phyloP scores from a whole-genome alignment of 35 echinoderm and acorn worm genomes.

The Lytechinus pictus region DNA sequence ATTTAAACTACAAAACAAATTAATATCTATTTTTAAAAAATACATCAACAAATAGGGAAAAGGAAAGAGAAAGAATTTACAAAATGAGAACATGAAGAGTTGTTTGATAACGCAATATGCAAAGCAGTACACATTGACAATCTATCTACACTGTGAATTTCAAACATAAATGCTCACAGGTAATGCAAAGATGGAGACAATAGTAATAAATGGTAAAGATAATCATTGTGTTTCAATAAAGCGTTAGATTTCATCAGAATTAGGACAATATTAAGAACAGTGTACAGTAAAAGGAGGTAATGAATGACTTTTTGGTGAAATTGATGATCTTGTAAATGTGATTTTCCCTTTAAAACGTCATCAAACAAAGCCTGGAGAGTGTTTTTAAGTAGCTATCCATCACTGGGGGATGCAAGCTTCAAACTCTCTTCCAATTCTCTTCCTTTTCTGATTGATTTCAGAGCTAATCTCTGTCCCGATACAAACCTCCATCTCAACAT shows the following conservation, averaged over 20 bases:
- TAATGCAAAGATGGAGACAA: neutral
- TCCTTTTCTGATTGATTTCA: neutral
- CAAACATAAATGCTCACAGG: neutral
- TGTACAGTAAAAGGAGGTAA: neutral
- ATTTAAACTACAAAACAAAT: no score
- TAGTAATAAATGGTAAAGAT: no score
- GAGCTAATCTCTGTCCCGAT: neutral
- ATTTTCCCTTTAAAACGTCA: neutral
- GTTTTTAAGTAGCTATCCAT: neutral
- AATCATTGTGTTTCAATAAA: neutral
- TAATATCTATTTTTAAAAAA: no score
- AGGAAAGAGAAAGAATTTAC: no score
- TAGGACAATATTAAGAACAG: neutral
- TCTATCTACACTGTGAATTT: no score
- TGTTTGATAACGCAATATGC: no score
- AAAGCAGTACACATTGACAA: no score
- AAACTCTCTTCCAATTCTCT: neutral
- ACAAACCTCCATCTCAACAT: constrained; percentile 16
- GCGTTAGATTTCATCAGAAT: neutral
- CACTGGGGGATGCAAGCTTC: neutral
- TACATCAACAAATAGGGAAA: no score
- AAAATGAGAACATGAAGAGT: no score
- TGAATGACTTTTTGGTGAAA: neutral
- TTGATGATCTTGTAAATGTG: neutral
- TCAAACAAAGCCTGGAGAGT: constrained; percentile 17